Conservation (phyloP, 2,113 vertebrate species). For the Hippocampus guttulatus region DNA sequence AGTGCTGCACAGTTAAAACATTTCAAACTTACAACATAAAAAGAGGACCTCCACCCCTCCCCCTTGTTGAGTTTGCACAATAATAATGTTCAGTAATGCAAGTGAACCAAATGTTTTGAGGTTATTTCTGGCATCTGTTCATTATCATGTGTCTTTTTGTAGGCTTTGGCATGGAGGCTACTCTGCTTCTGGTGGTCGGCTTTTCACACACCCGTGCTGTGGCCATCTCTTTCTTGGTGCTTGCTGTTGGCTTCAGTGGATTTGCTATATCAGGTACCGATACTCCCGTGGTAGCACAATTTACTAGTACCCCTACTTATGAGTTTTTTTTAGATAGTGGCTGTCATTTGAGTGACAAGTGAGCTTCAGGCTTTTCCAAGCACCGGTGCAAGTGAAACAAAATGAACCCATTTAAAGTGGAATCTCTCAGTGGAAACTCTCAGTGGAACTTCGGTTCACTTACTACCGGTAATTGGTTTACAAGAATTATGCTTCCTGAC, state of each 20-base stretch:
- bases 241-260: constrained; percentile 96
- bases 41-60: too few relatives aligned
- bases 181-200: constrained; percentile 90
- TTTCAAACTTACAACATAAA: too few relatives aligned
- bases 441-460: too few relatives aligned
- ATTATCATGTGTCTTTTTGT: constrained; percentile 23
- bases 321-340: neutral
- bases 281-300: constrained; percentile 1
- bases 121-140: neutral
- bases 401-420: neutral
- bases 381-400: neutral
- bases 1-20: too few relatives aligned
- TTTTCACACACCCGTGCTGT: constrained; percentile 92
- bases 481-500: too few relatives aligned
- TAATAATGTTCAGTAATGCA: too few relatives aligned
- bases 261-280: constrained; percentile 95
- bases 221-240: constrained; percentile 91
- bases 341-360: neutral
- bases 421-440: too few relatives aligned
- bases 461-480: too few relatives aligned
- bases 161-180: constrained; percentile 99
- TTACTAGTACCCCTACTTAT: neutral
- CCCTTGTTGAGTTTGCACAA: too few relatives aligned
- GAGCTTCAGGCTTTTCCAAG: neutral
- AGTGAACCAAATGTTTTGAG: too few relatives aligned